Conservation (phyloP, 2,888 invertebrate species). For the Melolontha melolontha region DNA sequence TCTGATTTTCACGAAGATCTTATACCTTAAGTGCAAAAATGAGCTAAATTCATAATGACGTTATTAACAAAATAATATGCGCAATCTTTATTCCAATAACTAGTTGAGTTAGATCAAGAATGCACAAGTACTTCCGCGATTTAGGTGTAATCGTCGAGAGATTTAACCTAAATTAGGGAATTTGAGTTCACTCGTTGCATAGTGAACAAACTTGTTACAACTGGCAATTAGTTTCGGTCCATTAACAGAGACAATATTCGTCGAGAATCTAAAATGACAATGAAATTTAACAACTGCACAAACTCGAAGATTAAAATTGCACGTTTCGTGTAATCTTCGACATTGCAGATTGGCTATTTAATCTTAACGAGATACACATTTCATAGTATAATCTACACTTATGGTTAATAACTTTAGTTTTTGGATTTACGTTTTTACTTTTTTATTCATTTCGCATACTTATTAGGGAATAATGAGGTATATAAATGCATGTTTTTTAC, state of each 20-base stretch:
- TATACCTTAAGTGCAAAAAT: too few relatives aligned
- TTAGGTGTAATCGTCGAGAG: slow-evolving; percentile 30
- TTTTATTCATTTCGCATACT: too few relatives aligned
- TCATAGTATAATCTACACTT: slow-evolving; percentile 12
- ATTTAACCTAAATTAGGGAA: slow-evolving; percentile 34
- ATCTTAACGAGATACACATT: slow-evolving; percentile 21
- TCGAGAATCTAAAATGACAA: slow-evolving; percentile 36
- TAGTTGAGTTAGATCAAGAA: slow-evolving; percentile 20
- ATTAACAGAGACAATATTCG: slow-evolving; percentile 32
- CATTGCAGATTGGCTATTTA: slow-evolving; percentile 20
- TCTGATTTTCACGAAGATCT: too few relatives aligned
- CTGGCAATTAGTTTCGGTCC: slow-evolving; percentile 35
- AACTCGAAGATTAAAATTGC: slow-evolving; percentile 20
- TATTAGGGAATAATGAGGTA: too few relatives aligned
- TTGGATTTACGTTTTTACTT: too few relatives aligned
- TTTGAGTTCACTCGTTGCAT: slow-evolving; percentile 27
- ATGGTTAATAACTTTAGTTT: background rate
- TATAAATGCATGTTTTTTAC: too few relatives aligned
- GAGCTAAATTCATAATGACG: too few relatives aligned
- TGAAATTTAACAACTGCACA: slow-evolving; percentile 34
- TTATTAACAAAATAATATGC: too few relatives aligned
- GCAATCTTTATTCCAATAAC: slow-evolving; percentile 17
- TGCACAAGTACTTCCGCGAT: slow-evolving; percentile 23
- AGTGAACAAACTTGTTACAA: slow-evolving; percentile 29
- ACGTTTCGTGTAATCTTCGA: slow-evolving; percentile 27